Percentiles rank a stretch among this genome's conserved stretches.
phyloP scores from a whole-genome alignment of 30 jellyfish, hydroid and myxozoan genomes.

The Aurelia aurita complex sp. Pacific region DNA sequence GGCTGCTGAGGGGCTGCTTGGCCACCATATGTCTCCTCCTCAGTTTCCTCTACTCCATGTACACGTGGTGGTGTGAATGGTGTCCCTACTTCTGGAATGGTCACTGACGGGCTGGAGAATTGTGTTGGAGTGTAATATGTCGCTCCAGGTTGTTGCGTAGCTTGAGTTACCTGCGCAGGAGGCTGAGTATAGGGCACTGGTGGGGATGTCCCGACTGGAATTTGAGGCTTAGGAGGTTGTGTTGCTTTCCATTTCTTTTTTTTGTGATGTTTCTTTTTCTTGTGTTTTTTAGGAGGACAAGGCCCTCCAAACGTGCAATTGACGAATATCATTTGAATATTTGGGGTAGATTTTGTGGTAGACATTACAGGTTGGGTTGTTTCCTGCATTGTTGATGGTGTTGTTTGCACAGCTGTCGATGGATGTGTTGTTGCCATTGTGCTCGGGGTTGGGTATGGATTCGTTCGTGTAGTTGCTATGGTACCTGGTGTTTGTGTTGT shows the following conservation, averaged over 20 bases:
- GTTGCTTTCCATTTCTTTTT: constrained; percentile 30
- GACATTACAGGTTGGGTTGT: not conserved
- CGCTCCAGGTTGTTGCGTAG: constrained; percentile 5
- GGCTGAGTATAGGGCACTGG: constrained; percentile 4
- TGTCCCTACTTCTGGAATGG: constrained; percentile 58
- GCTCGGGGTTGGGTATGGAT: constrained; percentile 14
- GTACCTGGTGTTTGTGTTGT: constrained; percentile 31
- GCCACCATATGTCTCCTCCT: constrained; percentile 53
- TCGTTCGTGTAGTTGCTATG: constrained; percentile 13
- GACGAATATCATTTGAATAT: constrained; percentile 46
- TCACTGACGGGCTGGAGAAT: constrained; percentile 24
- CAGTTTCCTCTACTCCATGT: constrained; percentile 31
- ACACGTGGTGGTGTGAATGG: constrained; percentile 63
- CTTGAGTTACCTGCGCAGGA: constrained; percentile 12
- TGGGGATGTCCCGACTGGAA: not conserved
- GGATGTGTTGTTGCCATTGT: constrained; percentile 20
- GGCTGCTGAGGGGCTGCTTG: constrained; percentile 3
- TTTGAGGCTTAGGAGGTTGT: constrained; percentile 1
- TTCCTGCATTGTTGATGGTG: constrained; percentile 5
- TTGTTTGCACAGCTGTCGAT: constrained; percentile 5
- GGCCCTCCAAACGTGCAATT: constrained; percentile 69
- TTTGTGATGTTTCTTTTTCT: constrained; percentile 13
- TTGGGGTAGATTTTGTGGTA: constrained; percentile 24
- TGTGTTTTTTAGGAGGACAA: constrained; percentile 28
- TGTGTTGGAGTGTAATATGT: constrained; percentile 19